phyloP scores from a whole-genome alignment of 2,113 vertebrate genomes.

The Entomyzon cyanotis region DNA sequence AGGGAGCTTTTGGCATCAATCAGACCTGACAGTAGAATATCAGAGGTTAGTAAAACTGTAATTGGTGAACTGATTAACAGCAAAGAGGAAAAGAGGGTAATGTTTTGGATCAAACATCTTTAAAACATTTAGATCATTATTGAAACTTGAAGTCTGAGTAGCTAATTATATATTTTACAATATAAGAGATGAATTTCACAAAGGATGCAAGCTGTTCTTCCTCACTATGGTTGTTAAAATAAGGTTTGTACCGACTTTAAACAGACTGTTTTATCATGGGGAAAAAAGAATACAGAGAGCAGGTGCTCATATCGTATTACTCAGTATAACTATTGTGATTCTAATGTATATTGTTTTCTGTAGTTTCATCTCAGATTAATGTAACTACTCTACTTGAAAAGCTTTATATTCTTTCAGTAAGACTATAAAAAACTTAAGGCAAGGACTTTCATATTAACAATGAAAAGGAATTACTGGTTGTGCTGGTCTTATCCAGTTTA shows the following conservation, averaged over 20 bases:
- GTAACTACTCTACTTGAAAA: not conserved
- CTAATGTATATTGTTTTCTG: not conserved
- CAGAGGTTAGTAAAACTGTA: conserved; percentile 70
- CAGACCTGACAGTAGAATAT: conserved; percentile 70
- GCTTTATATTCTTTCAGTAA: not conserved
- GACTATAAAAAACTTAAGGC: not conserved
- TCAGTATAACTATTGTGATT: not conserved
- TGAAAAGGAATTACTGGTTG: not conserved
- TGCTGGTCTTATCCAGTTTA: not conserved
- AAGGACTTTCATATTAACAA: not conserved
- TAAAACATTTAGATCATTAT: conserved; percentile 61
- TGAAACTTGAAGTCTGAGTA: conserved; percentile 55
- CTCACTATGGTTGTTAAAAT: not conserved
- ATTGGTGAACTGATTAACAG: conserved; percentile 64
- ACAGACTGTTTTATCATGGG: not conserved
- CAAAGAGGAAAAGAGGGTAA: conserved; percentile 38
- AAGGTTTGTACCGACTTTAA: conserved; percentile 32
- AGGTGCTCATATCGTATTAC: conserved; percentile 15
- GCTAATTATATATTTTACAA: conserved; percentile 63
- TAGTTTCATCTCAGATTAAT: not conserved
- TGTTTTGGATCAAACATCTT: conserved; percentile 61
- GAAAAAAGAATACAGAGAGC: not conserved
- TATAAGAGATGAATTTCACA: conserved; percentile 31
- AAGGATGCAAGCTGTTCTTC: conserved; percentile 33
- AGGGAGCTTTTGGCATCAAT: conserved; percentile 65